Evolutionary conservation across 2,888 invertebrate species (phyloP).

Genomic region (Philhelius pedissequus): DNA sequence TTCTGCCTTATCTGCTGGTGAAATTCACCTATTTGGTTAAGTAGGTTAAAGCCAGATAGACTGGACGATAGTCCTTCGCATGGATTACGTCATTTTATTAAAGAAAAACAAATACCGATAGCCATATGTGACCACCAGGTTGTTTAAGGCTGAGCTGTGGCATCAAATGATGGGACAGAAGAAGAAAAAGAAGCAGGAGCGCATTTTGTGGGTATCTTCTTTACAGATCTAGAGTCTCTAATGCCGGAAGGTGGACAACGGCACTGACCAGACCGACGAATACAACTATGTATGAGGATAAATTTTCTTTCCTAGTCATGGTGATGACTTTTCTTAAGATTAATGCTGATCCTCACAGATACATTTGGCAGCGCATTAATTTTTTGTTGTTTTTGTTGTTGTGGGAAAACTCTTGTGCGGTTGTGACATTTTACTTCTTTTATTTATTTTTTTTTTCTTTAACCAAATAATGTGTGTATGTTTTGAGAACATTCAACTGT

Average conservation of each 20-base stretch:
- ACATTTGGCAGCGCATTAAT: slow-evolving; percentile 31
- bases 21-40: neutral
- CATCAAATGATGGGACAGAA: neutral
- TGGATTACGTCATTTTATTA: slow-evolving; percentile 47
- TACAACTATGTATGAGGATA: neutral
- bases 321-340: slow-evolving; percentile 10
- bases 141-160: neutral
- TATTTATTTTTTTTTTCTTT: neutral
- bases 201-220: slow-evolving; percentile 14
- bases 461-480: neutral
- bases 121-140: neutral
- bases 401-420: neutral
- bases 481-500: slow-evolving; percentile 51
- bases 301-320: neutral
- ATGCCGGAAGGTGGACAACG: slow-evolving; percentile 37
- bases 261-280: neutral
- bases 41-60: slow-evolving; percentile 49
- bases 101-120: neutral
- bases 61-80: slow-evolving; percentile 43
- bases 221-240: slow-evolving; percentile 12
- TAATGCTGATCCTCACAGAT: slow-evolving; percentile 44
- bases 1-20: neutral
- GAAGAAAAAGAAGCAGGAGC: neutral
- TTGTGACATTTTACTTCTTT: slow-evolving; percentile 5
- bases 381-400: neutral